Evolutionary conservation across 2,113 vertebrate genomes (phyloP), one percentile per base, ranked within the genome.

Genomic region (Barbus barbus): DNA sequence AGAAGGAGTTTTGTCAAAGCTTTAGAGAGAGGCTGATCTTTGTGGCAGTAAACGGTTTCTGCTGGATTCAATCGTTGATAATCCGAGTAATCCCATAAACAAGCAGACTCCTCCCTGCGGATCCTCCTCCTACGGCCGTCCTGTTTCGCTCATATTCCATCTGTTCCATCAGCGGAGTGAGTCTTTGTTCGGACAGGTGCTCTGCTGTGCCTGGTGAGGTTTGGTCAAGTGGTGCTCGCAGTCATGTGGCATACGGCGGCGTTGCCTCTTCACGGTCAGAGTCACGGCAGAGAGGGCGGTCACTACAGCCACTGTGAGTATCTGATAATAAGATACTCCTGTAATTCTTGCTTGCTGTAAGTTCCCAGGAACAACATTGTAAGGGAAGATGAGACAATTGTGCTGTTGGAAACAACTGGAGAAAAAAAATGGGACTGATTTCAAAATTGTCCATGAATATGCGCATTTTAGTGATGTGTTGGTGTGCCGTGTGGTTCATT

Each of bases 61-160:
- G 86, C 82, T 58, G 89, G 91, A 93, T 92, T 94, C 91, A 93
- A 90, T 89, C 89, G 87, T 86, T 88, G 93, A 94, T 95, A 94
- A 95, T 94, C 84, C 92, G 88, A 83, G 92, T 94, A 94, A 95
- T 94, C 93, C 92, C 89, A 89, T 93, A 94, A 94, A 88, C 53
- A 83, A 36, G 26, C 87, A 48, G 83, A 73, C 90, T 93, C 91
- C 90, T 90, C 87, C 88, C 90, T 86, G 83, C 76, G 86, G 28
- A 65, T 81, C 24, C 73, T 22, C 61, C 65, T 74, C 46, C 31
- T 63, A 13, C 48, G 31, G 77, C 69, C 84, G 51, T 87, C 86
- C 74, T 36, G 60, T 83, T 87, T 67, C 71, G 36, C 56, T 63
- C 76, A 76, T 67, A 31, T 80, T 61, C 77, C 76, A 90, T 51